Percentiles rank a stretch among this genome's conserved stretches.
phyloP scores from a whole-genome alignment of 2,888 invertebrate species.

The Netelia fuscicornis region DNA sequence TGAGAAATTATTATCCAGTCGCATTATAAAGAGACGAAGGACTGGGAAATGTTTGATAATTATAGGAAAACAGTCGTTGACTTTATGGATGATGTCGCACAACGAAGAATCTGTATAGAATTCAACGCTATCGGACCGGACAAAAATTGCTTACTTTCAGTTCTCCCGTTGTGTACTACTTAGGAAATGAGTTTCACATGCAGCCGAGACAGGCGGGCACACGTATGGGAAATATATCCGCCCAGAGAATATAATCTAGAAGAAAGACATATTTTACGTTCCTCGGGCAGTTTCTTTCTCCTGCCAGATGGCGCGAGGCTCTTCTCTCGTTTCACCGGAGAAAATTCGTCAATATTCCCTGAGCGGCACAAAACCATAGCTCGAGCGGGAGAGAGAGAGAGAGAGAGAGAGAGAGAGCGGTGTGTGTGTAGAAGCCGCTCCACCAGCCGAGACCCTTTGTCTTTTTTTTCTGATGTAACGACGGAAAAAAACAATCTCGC shows the following conservation, averaged over 20 bases:
- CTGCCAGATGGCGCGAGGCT: slow-evolving; percentile 48
- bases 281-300: slow-evolving; percentile 34
- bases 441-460: slow-evolving; percentile 5
- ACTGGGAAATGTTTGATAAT: not conserved
- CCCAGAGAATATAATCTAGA: slow-evolving; percentile 14
- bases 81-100: not conserved
- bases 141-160: slow-evolving; percentile 49
- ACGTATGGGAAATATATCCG: not conserved
- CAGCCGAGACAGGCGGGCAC: not conserved
- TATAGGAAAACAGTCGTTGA: not conserved
- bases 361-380: not conserved
- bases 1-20: no score
- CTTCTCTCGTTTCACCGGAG: slow-evolving; percentile 30
- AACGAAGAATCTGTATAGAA: slow-evolving; percentile 8
- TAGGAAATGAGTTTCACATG: slow-evolving; percentile 14
- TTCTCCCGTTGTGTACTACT: slow-evolving; percentile 26
- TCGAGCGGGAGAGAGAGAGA: not conserved
- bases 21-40: no score
- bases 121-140: slow-evolving; percentile 16
- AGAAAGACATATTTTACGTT: slow-evolving; percentile 31
- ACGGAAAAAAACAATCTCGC: slow-evolving; percentile 26
- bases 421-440: not conserved
- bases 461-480: slow-evolving; percentile 44
- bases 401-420: slow-evolving; percentile 2
- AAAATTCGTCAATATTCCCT: slow-evolving; percentile 47